Evolutionary conservation across 2,797 vertebrate species (phyloP), one percentile per base, ranked within the genome.

Genomic region (Tinamus major): DNA sequence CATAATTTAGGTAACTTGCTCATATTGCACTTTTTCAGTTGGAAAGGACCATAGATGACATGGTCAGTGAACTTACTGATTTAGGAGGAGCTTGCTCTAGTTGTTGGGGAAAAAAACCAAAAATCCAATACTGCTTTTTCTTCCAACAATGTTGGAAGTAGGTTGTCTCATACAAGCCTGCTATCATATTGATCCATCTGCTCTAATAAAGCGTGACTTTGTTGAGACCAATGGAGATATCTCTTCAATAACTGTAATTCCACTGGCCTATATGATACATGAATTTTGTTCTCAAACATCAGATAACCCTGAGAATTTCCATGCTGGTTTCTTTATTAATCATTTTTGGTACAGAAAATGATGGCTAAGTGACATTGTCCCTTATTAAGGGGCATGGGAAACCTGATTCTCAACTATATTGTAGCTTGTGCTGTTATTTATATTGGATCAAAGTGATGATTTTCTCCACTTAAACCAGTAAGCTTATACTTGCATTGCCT

Each of bases 151-250:
- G 35, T 35, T 35, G 35, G 35, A 35, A 35, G 35, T 35, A 35
- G 98, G 98, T 63, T 99, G 98, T 92, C 98, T 99, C 93, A 97
- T 98, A 76, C 98, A 98, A 0, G 98, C 98, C 93, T 98, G 99
- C 93, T 98, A 99, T 96, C 98, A 98, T 97, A 98, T 98, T 16
- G 98, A 99, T 96, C 98, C 98, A 77, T 98, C 98, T 26, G 98
- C 98, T 96, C 98, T 99, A 93, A 99, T 98, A 1, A 97, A 98
- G 37, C 98, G 98, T 61, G 98, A 99, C 97, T 99, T 99, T 93
- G 98, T 98, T 17, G 98, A 99, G 96, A 98, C 98, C 90, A 98
- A 97, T 29, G 98, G 98, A 27, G 98, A 98, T 97, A 98, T 98
- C 96, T 98, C 98, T 97, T 98, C 98, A 98, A 89, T 98, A 95